phyloP scores from a whole-genome alignment of 2,113 vertebrate genomes.

The Sorex araneus region DNA sequence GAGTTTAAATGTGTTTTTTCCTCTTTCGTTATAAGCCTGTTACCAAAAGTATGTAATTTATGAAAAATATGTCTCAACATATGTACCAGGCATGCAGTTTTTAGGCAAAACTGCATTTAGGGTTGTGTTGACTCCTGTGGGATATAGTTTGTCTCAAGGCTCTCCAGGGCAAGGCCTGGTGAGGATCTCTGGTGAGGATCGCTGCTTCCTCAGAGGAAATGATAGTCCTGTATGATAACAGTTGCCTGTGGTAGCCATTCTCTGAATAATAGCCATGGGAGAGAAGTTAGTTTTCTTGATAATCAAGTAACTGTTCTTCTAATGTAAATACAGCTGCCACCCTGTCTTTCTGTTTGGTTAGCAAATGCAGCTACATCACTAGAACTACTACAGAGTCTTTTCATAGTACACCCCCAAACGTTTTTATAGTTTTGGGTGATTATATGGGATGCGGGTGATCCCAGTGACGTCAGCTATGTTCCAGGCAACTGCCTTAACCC shows the following conservation, averaged over 20 bases:
- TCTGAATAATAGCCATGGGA: background rate
- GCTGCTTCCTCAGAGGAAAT: background rate
- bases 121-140: background rate
- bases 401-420: background rate
- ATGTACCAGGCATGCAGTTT: background rate
- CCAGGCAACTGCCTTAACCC: too few species aligned
- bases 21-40: constrained; percentile 22
- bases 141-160: background rate
- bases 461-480: too few species aligned
- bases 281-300: background rate
- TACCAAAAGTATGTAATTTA: too few species aligned
- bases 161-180: too few species aligned
- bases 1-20: constrained; percentile 30
- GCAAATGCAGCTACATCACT: too few species aligned
- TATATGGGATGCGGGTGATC: too few species aligned
- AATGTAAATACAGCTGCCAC: background rate
- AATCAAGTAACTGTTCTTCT: background rate
- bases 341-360: background rate
- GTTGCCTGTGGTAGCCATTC: background rate
- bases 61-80: background rate
- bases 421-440: background rate
- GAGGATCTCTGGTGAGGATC: too few species aligned
- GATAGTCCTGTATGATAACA: background rate
- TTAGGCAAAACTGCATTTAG: background rate
- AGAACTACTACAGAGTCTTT: background rate